Percentiles rank a stretch among this genome's conserved stretches.
Conservation (phyloP, 1,140 invertebrate species). For the Andricus grossulariae region DNA sequence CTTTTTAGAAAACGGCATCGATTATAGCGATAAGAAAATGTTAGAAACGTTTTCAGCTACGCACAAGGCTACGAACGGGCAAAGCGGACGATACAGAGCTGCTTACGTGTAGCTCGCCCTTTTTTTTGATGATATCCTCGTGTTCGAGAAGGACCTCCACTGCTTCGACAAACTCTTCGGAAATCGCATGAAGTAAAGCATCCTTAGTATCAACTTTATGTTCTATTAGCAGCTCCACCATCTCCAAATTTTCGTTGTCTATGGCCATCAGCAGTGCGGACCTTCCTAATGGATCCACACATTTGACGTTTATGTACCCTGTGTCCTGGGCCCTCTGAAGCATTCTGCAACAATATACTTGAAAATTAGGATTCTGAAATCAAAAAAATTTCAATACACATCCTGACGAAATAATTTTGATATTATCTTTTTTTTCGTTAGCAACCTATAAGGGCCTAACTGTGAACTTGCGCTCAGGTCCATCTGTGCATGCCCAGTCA, state of each 20-base stretch:
- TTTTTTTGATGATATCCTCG: constrained; percentile 87
- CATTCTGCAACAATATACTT: constrained; percentile 77
- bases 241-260: constrained; percentile 99
- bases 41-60: background rate
- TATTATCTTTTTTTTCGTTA: too few relatives aligned
- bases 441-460: too few relatives aligned
- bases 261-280: constrained; percentile 97
- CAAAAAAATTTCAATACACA: too few relatives aligned
- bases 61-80: constrained; percentile 51
- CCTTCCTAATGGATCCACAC: constrained; percentile 95
- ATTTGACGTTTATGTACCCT: constrained; percentile 95
- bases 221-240: constrained; percentile 96
- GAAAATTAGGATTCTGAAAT: too few relatives aligned
- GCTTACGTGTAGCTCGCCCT: constrained; percentile 89
- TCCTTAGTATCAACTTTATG: constrained; percentile 93
- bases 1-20: background rate
- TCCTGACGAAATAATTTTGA: too few relatives aligned
- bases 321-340: constrained; percentile 86
- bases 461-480: too few relatives aligned
- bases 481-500: too few relatives aligned
- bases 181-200: constrained; percentile 96
- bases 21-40: background rate
- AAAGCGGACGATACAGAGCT: constrained; percentile 54
- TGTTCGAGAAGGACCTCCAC: constrained; percentile 96
- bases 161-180: constrained; percentile 98